A percentile compares a stretch with the other conserved stretches of the same genome.
These are phyloP conservation scores for Hippopotamus amphibius DNA, from an alignment of 2,113 vertebrate genomes.

Conservation along the genomic window DNA sequence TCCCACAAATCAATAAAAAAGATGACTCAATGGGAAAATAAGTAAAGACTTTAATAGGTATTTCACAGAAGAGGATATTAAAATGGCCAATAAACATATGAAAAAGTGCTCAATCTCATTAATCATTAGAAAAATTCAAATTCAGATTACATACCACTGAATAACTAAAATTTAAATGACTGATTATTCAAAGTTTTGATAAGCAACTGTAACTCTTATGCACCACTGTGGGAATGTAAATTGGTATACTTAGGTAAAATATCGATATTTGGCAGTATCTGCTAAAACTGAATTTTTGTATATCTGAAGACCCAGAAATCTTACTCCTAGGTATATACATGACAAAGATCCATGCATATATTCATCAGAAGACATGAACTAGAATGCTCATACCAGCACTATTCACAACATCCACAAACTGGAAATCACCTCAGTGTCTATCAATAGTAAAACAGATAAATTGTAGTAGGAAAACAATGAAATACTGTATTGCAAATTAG, in stretches of 20 bases:
- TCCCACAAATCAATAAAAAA: background rate
- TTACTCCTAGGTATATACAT: background rate
- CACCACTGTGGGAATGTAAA: background rate
- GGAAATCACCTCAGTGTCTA: constrained; percentile 6
- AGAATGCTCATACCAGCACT: background rate
- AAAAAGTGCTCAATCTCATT: background rate
- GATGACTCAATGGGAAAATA: background rate
- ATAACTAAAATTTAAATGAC: background rate
- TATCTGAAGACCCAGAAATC: background rate
- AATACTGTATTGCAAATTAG: background rate
- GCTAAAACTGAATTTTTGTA: background rate
- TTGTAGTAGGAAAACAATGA: background rate
- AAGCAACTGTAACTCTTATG: background rate
- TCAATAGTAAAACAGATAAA: background rate
- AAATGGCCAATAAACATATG: background rate
- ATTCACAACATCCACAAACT: background rate
- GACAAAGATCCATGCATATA: background rate
- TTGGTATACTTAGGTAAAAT: background rate
- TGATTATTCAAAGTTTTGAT: background rate
- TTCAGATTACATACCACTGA: background rate
- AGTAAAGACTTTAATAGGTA: background rate
- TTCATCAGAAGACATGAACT: background rate
- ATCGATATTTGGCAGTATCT: background rate
- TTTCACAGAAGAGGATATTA: background rate
- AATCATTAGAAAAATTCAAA: constrained; percentile 39